A percentile compares a stretch with the other conserved stretches of the same genome.
These are phyloP conservation scores for Drosophila melanogaster DNA, from an alignment of 1,140 invertebrate species.

Conservation along the genomic window Release_6_plus_ISO1_MT NT_033777.3:23229501-23230000, in stretches of 20 bases:
- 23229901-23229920: slow-evolving; percentile 68
- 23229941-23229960: slow-evolving; percentile 46
- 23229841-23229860: slow-evolving; percentile 65
- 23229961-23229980: slow-evolving; percentile 26
- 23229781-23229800: background rate
- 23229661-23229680: too few species aligned
- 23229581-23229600: background rate
- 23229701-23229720: background rate
- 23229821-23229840: slow-evolving; percentile 75
- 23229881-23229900: slow-evolving; percentile 32
- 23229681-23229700: slow-evolving; percentile 31
- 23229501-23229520: background rate
- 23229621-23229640: background rate
- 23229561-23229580: slow-evolving; percentile 19
- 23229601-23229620: background rate
- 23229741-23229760: background rate
- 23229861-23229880: slow-evolving; percentile 49
- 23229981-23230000: slow-evolving; percentile 78
- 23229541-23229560: slow-evolving; percentile 6
- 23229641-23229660: background rate
- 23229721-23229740: background rate
- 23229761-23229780: slow-evolving; percentile 30
- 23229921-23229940: slow-evolving; percentile 46
- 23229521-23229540: background rate
- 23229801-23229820: slow-evolving; percentile 32